Evolutionary conservation across 1,140 invertebrate genomes (phyloP), one percentile per base, ranked within the genome.

Genomic region (Zaprionus nigranus): DNA sequence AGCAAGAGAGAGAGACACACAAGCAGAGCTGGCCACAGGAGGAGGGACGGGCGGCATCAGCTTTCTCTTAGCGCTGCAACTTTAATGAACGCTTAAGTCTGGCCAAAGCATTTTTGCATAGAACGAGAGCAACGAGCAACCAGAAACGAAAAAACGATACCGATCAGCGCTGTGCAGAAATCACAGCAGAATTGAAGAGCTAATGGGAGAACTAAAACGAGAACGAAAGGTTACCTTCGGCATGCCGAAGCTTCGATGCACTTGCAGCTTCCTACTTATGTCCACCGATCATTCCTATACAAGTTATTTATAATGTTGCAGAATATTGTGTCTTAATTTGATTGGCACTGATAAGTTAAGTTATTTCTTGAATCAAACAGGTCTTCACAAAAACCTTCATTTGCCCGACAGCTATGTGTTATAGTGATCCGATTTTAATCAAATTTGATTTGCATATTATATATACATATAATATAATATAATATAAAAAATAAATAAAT

Each of bases 81-180:
- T 83, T 82, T 83, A 87, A 87, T 87, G 80, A 86, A 74, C 73
- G 67, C 79, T 86, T 82, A 82, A 82, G 69, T 68, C 49, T 40
- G 36, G 51, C 28, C 38, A 61, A 73, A 46, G 81, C 40, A 69
- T 71, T 84, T 84, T 80, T 77, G 73, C 74, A 61, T 67, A 43
- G 38, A 9, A 46, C 40, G 40, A 43, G 20, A 22, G 20, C 20
- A 2, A 43, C 5, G 15, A 17, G 15, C 2, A 17, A 43, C 38
- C 5, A 43, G 40, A n/a, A 5, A 17, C 2, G 15, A 11, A 51
- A 4, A 11, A 51, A 4, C 20, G 17, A 22, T n/a, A 6, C 40
- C 20, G 53, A 63, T 59, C 66, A 62, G 40, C 49, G 38, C 59
- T 5, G 3, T 26, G 65, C 57, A 15, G 11, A 15, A 62, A 34